These are phyloP conservation scores for Notiomystis cincta DNA, from an alignment of 2,113 vertebrate species.

Conservation along the genomic window DNA sequence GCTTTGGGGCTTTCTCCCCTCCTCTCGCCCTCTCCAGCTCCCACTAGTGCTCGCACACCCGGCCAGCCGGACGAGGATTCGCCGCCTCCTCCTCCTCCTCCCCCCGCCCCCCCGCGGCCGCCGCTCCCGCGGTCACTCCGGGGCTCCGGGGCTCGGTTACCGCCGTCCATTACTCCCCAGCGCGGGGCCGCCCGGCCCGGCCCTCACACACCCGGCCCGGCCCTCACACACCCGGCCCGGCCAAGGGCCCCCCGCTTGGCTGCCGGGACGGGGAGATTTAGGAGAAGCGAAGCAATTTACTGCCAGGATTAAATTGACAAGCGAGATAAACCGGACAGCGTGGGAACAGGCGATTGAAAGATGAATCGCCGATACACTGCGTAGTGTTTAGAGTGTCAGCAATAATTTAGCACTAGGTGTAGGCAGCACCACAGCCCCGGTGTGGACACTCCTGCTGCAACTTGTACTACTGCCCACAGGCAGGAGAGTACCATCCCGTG, in stretches of 20 bases:
- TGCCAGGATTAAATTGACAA: neutral
- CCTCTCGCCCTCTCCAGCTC: constrained; percentile 72
- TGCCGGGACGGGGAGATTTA: neutral
- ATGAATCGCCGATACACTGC: neutral
- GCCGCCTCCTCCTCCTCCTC: neutral
- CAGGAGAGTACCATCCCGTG: accelerated
- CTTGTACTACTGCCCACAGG: accelerated
- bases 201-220: neutral
- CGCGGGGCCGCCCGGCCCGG: too few species aligned
- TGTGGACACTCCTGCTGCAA: accelerated
- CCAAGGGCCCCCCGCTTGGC: neutral
- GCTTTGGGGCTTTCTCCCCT: neutral
- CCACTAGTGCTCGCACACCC: constrained; percentile 68
- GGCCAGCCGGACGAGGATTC: constrained; percentile 5
- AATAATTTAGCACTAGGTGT: accelerated
- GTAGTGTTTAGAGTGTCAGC: accelerated
- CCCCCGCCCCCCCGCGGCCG: neutral
- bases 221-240: neutral
- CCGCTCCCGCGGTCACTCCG: neutral
- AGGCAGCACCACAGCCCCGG: neutral
- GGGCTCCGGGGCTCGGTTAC: too few species aligned
- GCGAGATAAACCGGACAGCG: neutral
- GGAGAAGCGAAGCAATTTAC: neutral
- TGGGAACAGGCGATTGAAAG: neutral
- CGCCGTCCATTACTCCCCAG: too few species aligned